These are phyloP conservation scores for Caenorhabditis sinica DNA, from an alignment of 2,888 invertebrate species.

Conservation along the genomic window DNA sequence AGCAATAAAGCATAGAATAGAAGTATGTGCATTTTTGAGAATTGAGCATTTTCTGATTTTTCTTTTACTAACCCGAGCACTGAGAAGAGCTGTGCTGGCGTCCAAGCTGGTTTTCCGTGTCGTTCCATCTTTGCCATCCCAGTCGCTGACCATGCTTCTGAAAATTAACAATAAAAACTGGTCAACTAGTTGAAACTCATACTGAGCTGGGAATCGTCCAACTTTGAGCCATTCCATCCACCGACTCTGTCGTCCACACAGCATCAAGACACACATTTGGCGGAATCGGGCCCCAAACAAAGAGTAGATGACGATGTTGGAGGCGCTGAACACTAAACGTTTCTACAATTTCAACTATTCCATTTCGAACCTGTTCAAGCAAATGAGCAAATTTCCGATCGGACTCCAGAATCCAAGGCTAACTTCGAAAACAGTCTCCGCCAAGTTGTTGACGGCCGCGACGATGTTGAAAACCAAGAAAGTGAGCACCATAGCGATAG, in stretches of 20 bases:
- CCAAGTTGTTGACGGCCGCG: slow-evolving; percentile 77
- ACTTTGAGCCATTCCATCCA: slow-evolving; percentile 75
- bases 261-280: slow-evolving; percentile 77
- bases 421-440: slow-evolving; percentile 75
- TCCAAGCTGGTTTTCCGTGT: slow-evolving; percentile 70
- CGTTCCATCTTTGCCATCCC: slow-evolving; percentile 69
- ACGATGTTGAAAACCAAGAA: slow-evolving; percentile 79
- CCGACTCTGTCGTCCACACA: slow-evolving; percentile 75
- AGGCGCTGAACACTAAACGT: slow-evolving; percentile 74
- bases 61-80: slow-evolving; percentile 54
- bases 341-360: neutral
- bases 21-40: slow-evolving; percentile 1
- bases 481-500: slow-evolving; percentile 79
- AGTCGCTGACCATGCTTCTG: slow-evolving; percentile 71
- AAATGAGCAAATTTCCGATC: slow-evolving; percentile 80
- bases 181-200: neutral
- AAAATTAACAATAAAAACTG: neutral
- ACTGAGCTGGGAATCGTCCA: slow-evolving; percentile 66
- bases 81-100: slow-evolving; percentile 68
- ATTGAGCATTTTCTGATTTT: neutral
- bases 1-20: slow-evolving; percentile 28
- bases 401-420: slow-evolving; percentile 63
- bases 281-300: slow-evolving; percentile 82
- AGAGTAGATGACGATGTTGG: slow-evolving; percentile 83
- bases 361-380: slow-evolving; percentile 78